phyloP scores from a whole-genome alignment of 2,797 vertebrate species.

The Sciurus vulgaris region DNA sequence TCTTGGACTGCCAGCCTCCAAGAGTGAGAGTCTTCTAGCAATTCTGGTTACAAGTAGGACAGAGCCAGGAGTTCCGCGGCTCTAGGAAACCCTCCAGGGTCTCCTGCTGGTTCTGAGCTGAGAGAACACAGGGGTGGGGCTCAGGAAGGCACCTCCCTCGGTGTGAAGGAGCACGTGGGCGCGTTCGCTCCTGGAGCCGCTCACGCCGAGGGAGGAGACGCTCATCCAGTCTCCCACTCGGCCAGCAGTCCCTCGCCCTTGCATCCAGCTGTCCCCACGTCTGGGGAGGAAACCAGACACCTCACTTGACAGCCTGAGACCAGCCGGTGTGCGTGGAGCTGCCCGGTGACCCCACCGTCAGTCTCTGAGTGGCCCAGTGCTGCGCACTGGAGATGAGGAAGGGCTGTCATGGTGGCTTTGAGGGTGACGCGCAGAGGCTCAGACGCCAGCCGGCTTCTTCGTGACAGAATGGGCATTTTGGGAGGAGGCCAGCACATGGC shows the following conservation, averaged over 20 bases:
- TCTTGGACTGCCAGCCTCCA: background rate
- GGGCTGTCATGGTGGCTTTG: background rate
- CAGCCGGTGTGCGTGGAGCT: background rate
- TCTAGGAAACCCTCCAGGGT: background rate
- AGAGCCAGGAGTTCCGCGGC: background rate
- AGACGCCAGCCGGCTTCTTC: background rate
- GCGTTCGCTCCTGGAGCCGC: background rate
- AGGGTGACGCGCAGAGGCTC: background rate
- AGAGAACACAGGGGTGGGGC: background rate
- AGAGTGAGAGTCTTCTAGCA: background rate
- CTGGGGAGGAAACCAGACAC: background rate
- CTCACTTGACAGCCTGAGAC: background rate
- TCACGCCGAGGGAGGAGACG: background rate
- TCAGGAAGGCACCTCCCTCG: background rate
- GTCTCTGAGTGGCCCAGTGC: background rate
- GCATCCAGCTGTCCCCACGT: background rate
- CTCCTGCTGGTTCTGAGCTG: background rate
- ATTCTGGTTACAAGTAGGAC: background rate
- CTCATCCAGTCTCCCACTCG: background rate
- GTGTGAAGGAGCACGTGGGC: background rate
- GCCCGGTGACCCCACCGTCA: background rate
- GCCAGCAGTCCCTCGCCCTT: background rate
- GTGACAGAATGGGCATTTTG: background rate
- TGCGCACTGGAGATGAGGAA: too few relatives aligned
- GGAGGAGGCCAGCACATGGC: rapidly evolving